Percentiles rank a stretch among this genome's conserved stretches.
phyloP scores from a whole-genome alignment of 2,113 vertebrate species.

The Actenoides lindsayi region DNA sequence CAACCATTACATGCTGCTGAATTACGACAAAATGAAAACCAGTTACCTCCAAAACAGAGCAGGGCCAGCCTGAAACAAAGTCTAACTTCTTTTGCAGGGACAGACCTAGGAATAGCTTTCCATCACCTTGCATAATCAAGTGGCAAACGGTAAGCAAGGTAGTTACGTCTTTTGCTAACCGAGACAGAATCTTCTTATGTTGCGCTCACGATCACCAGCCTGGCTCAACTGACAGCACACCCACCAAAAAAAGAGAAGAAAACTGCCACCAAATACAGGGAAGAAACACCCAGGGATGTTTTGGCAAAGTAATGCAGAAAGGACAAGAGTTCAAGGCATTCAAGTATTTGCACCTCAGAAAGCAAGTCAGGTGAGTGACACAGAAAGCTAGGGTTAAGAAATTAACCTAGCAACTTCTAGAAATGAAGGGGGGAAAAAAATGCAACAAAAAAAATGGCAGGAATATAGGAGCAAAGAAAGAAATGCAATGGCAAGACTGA shows the following conservation, averaged over 20 bases:
- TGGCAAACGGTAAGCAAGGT: background rate
- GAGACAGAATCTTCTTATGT: background rate
- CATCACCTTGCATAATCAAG: fast-evolving
- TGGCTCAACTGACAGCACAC: background rate
- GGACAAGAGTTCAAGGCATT: background rate
- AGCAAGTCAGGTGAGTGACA: background rate
- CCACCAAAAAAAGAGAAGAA: background rate
- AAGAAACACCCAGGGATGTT: background rate
- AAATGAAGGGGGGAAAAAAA: background rate
- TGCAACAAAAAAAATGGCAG: background rate
- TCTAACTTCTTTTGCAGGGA: background rate
- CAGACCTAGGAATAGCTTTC: background rate
- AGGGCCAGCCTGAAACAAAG: background rate
- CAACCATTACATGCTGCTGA: background rate
- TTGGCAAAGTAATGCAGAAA: background rate
- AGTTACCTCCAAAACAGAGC: background rate
- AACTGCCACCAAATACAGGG: background rate
- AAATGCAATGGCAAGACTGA: background rate
- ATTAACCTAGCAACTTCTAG: background rate
- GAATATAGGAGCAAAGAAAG: background rate
- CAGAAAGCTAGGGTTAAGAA: background rate
- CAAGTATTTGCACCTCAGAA: fast-evolving
- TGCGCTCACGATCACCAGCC: background rate
- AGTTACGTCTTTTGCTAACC: background rate
- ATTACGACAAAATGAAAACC: background rate